Percentiles rank a stretch among this genome's conserved stretches.
Evolutionary conservation across 2,888 invertebrate genomes (phyloP).

Genomic region (Xylota sylvarum): DNA sequence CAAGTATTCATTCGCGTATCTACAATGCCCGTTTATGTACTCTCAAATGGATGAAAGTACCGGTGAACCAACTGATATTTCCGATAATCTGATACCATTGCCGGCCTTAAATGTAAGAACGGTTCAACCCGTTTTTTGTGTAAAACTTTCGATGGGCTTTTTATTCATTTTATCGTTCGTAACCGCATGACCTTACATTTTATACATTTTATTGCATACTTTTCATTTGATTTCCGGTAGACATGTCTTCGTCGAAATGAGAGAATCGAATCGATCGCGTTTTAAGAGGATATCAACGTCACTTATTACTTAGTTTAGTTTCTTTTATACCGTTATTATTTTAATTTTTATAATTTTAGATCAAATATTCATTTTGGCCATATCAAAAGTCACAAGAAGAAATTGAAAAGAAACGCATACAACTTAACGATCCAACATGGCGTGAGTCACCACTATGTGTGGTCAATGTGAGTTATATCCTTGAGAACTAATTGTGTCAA

Average conservation of each 20-base stretch:
- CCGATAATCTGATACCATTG: conserved; percentile 87
- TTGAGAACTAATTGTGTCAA: conserved; percentile 60
- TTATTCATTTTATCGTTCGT: not conserved
- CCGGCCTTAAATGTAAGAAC: conserved; percentile 91
- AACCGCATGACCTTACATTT: conserved; percentile 13
- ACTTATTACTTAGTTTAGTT: conserved; percentile 11
- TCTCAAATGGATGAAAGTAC: conserved; percentile 88
- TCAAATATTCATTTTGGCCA: conserved; percentile 89
- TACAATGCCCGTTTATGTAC: conserved; percentile 88
- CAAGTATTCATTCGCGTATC: conserved; percentile 90
- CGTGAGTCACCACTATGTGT: conserved; percentile 88
- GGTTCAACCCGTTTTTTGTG: conserved; percentile 8
- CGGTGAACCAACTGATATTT: conserved; percentile 86
- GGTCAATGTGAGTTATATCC: conserved; percentile 88
- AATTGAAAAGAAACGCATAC: conserved; percentile 86
- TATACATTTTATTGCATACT: conserved; percentile 10
- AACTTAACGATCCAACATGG: conserved; percentile 87
- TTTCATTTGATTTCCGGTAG: conserved; percentile 5
- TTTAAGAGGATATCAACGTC: not conserved
- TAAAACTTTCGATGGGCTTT: conserved; percentile 38
- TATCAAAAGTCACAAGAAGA: conserved; percentile 88
- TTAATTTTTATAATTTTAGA: conserved; percentile 85
- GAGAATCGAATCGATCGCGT: not conserved
- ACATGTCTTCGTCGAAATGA: not conserved
- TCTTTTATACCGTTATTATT: conserved; percentile 55